These are phyloP conservation scores for Stichodactyla helianthus DNA, from an alignment of 64 coral and sea anemone genomes.

Conservation along the genomic window DNA sequence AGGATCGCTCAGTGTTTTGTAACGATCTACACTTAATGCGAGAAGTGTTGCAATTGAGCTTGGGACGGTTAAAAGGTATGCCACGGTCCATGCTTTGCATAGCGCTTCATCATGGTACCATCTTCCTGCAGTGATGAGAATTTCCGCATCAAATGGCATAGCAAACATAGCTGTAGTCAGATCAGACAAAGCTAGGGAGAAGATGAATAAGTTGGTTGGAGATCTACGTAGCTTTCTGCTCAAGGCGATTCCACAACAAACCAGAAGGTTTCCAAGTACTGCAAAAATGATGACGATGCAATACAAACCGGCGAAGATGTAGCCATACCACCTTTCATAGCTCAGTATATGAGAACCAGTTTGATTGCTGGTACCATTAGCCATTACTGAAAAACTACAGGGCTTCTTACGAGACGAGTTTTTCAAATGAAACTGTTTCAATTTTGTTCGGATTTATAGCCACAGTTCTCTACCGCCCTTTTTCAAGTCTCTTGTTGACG, in stretches of 20 bases:
- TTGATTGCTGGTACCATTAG: not conserved
- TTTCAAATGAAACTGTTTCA: too few relatives aligned
- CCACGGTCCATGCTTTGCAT: conserved; percentile 7
- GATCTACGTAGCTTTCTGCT: conserved; percentile 19
- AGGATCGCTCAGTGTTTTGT: conserved; percentile 45
- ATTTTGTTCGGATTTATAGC: not conserved
- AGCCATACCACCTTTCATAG: not conserved
- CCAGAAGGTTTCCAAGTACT: conserved; percentile 22
- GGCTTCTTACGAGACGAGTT: too few relatives aligned
- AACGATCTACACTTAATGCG: conserved; percentile 32
- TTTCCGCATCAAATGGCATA: conserved; percentile 31
- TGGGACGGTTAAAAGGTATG: not conserved
- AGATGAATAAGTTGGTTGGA: conserved; percentile 24
- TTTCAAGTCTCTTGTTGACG: not conserved
- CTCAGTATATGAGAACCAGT: not conserved
- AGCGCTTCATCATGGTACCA: conserved; percentile 29
- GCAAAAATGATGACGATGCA: conserved; percentile 12
- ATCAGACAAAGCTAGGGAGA: conserved; percentile 43
- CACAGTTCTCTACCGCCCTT: not conserved
- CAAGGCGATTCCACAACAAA: conserved; percentile 17
- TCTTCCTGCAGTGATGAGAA: conserved; percentile 12
- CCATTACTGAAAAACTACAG: not conserved
- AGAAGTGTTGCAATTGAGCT: conserved; percentile 44
- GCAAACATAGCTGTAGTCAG: not conserved
- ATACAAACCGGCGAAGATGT: conserved; percentile 7